Base-by-base conservation (phyloP, 2,797 vertebrate genomes). In the Perodicticus potto region DNA sequence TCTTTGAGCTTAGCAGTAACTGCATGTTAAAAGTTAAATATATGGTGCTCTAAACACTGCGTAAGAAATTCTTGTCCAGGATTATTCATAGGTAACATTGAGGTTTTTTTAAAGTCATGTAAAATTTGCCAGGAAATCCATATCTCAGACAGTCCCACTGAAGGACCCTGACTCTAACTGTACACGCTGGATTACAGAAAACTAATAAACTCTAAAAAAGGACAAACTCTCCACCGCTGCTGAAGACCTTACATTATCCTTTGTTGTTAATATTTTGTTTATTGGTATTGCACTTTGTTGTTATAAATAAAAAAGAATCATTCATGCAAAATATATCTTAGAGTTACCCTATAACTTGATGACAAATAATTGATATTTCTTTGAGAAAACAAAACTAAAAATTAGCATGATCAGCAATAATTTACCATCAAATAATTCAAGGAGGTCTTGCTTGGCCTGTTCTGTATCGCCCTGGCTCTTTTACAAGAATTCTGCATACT, bases 361-460 rank as follows among this genome's bases (percentile, higher is more conserved):
- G 77, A 69, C 25, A 67, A 81, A 70, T 61, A 94, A 63, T 45
- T 10, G 82, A 73, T n/a, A 53, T 22, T 72, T 72, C 77, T 92
- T 91, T 43, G 63, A 86, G 61, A 65, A 74, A 76, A 94, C 7
- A 37, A 94, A 92, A 80, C 40, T 76, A 83, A 87, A 89, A 70
- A 32, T 73, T 23, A 57, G 20, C 59, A 69, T 53, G 3, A 83
- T 73, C 7, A 40, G 72, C 53, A 57, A 72, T 70, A 49, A 65
- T 40, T 70, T 80, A 14, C 40, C 53, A 73, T 7, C 29, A 32
- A 34, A 22, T 40, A 59, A 84, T 29, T 84, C 32, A 63, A 43
- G 7, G 12, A 43, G 7, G 12, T 2, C 61, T 49, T 37, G 61
- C 40, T 55, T 27, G 20, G 63, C 22, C 32, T 61, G 61, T n/a